These are phyloP conservation scores for Liolophura sinensis DNA, from an alignment of 1,140 invertebrate genomes.

Conservation along the genomic window DNA sequence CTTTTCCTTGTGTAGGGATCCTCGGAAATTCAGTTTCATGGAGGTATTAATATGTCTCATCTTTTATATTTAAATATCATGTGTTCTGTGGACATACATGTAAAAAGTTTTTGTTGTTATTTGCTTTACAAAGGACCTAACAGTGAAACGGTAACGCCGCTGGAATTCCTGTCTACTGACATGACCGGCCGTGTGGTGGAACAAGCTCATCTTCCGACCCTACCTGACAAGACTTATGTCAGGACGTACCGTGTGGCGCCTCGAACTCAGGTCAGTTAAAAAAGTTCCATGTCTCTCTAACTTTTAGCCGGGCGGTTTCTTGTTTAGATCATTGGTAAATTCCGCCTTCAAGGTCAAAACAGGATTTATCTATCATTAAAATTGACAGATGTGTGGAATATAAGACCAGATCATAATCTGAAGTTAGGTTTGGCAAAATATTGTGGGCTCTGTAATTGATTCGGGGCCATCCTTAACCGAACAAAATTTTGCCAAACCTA, in stretches of 20 bases:
- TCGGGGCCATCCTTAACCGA: too few species aligned
- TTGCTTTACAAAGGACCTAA: slow-evolving; percentile 10
- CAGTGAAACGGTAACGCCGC: slow-evolving; percentile 39
- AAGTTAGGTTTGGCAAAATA: too few species aligned
- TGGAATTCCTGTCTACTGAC: too few species aligned
- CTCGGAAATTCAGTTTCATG: slow-evolving; percentile 3
- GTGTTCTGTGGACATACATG: not conserved
- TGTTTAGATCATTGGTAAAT: too few species aligned
- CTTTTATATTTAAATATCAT: not conserved
- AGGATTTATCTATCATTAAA: too few species aligned
- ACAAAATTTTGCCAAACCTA: too few species aligned
- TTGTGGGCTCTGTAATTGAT: too few species aligned
- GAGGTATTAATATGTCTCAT: not conserved
- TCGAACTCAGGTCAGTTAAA: slow-evolving; percentile 21
- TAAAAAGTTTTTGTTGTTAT: not conserved
- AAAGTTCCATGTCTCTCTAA: not conserved
- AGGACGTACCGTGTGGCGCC: slow-evolving; percentile 62
- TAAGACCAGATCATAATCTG: too few species aligned
- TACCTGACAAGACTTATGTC: slow-evolving; percentile 22
- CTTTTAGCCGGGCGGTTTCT: not conserved
- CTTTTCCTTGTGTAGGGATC: not conserved
- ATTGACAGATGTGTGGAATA: too few species aligned
- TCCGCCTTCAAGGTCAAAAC: too few species aligned
- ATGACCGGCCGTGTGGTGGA: slow-evolving; percentile 16
- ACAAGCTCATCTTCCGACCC: slow-evolving; percentile 64